Base-by-base conservation (phyloP, 2,888 invertebrate genomes). In the Drosophila antonietae region DNA sequence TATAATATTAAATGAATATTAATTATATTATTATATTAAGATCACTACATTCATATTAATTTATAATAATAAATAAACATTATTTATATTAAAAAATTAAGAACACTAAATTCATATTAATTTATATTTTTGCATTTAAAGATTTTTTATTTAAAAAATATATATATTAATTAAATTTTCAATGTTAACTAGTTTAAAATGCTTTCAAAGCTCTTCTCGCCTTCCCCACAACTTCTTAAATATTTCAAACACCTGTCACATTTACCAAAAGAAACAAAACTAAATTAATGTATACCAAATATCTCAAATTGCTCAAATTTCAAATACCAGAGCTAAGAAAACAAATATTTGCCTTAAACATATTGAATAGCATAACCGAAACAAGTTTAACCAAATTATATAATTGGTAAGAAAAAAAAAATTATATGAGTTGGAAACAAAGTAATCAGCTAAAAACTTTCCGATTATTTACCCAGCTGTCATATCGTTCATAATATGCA, bases 401-500 rank as follows among this genome's bases (percentile, higher is more conserved):
- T 72, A 78, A 79, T 67, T 65, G 60, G 44, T 33, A 18, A 46
- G 10, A 80, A 77, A 72, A 44, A 55, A 15, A 28, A 52, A 9
- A 20, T 2, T 23, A n/a, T 1, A 49, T 49, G 31, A n/a, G 31
- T 1, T 33, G 31, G 6, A 31, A 53, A 51, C 78, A 60, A 68
- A 61, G 68, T 46, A 71, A 59, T 64, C 52, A 63, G 37, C 52
- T 9, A 31, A 49, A 53, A 57, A 65, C 61, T 37, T 47, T 33
- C 56, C 23, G 39, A 71, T 66, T 68, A 55, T 62, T 68, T 59
- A 53, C 35, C 35, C 65, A 78, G 75, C 70, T 78, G 77, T 75
- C 75, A 57, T 37, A 64, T 44, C 35, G 56, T 67, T 64, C 39
- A 61, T 64, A 68, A 68, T 43, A 67, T 23, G 39, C 66, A 79